Base-by-base conservation (phyloP, 2,113 vertebrate species). In the Vidua chalybeata region DNA sequence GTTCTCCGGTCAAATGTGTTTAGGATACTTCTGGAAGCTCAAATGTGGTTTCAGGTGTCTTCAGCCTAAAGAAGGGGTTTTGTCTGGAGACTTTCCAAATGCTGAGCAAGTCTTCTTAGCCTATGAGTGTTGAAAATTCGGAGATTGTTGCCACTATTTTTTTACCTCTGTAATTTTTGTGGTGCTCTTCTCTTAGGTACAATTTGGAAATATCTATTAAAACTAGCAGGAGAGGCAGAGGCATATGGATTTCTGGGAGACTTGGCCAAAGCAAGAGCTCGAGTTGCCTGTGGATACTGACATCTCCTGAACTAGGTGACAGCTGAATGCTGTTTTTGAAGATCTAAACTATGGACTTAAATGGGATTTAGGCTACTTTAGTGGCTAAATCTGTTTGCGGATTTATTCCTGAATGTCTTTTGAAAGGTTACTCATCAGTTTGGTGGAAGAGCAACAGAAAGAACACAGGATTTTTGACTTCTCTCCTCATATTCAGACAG, bases 301-400 rank as follows among this genome's bases (percentile, higher is more conserved):
- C 15, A 46, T 87, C 39, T 81, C 68, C 86, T 94, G 64, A 87
- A 64, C n/a, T 30, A 76, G 81, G 77, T 84, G 95, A 79, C 56
- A 75, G 81, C 80, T 92, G 66, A 91, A 71, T 68, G 58, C n/a
- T 43, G 73, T 41, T 87, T 95, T 91, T 91, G 69, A 96, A 91
- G 89, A 87, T 91, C 61, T 97, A 87, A 97, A 95, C 93, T 92
- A 54, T 66, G 45, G 94, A 72, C 33, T 92, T 94, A 97, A 92
- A 90, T 89, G 56, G 91, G 95, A 96, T 95, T 96, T 96, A 92
- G 64, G 61, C 69, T 89, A 48, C 91, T 94, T 95, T 69, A 87
- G 83, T 90, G 87, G 76, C 68, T 97, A 94, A 94, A 94, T 95
- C 96, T 96, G 83, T 92, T 96, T 93, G 93, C 45, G 89, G 91